Evolutionary conservation across 2,888 invertebrate species (phyloP).

Genomic region (Dryadula phaetusa): DNA sequence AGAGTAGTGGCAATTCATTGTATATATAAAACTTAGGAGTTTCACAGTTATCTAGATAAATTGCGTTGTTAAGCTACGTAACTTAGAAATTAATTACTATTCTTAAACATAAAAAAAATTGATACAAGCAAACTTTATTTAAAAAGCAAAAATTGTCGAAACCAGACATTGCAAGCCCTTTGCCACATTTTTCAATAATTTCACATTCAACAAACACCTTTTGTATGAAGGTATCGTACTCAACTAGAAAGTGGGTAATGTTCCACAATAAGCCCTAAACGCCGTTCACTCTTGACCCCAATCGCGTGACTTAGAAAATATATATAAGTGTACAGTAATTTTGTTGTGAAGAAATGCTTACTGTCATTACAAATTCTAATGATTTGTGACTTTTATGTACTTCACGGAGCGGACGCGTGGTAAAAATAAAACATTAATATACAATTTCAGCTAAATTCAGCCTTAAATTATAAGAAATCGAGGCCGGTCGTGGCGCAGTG

Average conservation of each 20-base stretch:
- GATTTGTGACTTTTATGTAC: neutral
- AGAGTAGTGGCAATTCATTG: too few relatives aligned
- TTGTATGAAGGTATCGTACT: conserved; percentile 7
- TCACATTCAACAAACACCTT: conserved; percentile 2
- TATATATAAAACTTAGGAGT: too few relatives aligned
- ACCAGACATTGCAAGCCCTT: too few relatives aligned
- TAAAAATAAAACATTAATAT: neutral
- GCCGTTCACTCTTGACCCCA: conserved; percentile 41
- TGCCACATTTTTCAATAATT: conserved; percentile 10
- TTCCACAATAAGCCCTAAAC: conserved; percentile 33
- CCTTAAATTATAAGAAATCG: too few relatives aligned
- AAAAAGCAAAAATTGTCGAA: too few relatives aligned
- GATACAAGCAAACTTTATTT: too few relatives aligned
- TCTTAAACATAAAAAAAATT: too few relatives aligned
- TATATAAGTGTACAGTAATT: conserved; percentile 24
- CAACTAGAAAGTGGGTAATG: conserved; percentile 27
- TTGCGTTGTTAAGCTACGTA: too few relatives aligned
- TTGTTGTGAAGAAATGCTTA: conserved; percentile 12
- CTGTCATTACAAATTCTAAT: conserved; percentile 14
- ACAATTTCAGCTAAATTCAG: too few relatives aligned
- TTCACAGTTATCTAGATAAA: too few relatives aligned
- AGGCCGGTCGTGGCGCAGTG: too few relatives aligned
- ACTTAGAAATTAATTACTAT: too few relatives aligned
- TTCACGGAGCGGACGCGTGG: neutral
- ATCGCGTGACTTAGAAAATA: conserved; percentile 32